Evolutionary conservation across 1,140 invertebrate genomes (phyloP).

Genomic region (Eriosoma lanigerum): DNA sequence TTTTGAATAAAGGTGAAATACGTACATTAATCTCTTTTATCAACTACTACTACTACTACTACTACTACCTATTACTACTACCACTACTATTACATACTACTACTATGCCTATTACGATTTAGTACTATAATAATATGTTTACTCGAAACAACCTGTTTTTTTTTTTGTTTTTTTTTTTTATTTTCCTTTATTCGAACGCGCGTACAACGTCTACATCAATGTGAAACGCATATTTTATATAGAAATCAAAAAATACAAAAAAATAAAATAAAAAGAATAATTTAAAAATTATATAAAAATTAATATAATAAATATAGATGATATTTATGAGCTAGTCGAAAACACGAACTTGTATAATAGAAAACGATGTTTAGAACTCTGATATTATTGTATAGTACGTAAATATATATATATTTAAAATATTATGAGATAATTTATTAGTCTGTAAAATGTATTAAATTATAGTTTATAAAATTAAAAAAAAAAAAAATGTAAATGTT

Average conservation of each 20-base stretch:
- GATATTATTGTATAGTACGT: not conserved
- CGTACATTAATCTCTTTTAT: no score
- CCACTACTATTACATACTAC: no score
- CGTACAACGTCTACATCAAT: constrained; percentile 30
- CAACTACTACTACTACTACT: no score
- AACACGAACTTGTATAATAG: constrained; percentile 31
- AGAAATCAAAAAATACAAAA: not conserved
- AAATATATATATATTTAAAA: not conserved
- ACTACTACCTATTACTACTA: no score
- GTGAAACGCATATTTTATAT: constrained; percentile 9
- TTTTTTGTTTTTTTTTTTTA: not conserved
- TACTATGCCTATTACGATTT: no score
- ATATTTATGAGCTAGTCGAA: constrained; percentile 50
- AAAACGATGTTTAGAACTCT: constrained; percentile 39
- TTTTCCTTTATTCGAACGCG: not conserved
- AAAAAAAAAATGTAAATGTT: not conserved
- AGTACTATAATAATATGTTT: not conserved
- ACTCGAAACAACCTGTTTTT: constrained; percentile 15
- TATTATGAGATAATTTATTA: constrained; percentile 46
- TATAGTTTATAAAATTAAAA: constrained; percentile 17
- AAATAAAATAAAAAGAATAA: not conserved
- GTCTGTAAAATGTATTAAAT: constrained; percentile 38
- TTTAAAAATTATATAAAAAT: not conserved
- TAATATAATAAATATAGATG: constrained; percentile 32
- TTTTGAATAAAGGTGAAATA: no score